Base-by-base conservation (phyloP, 2,797 vertebrate species). In the Clarias platycephalus region DNA sequence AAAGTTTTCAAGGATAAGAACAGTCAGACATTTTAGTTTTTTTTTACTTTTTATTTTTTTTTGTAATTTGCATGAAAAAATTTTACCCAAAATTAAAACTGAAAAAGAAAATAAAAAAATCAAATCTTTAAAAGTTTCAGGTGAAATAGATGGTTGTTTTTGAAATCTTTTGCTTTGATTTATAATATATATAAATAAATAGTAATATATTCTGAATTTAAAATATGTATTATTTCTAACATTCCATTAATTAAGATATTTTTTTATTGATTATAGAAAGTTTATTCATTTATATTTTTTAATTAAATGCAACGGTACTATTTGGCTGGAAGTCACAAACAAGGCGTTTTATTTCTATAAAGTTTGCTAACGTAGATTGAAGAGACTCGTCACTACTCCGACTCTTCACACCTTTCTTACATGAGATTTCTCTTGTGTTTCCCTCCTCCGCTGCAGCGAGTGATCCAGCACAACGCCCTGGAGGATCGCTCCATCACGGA, bases 401-500 rank as follows among this genome's bases (percentile, higher is more conserved):
- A 24, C 7, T 24, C 60, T 2, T n/a, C 60, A 0, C 60, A 62
- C 24, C 60, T n/a, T 64, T 16, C 26, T 60, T 31, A 49, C 10
- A 2, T 12, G 44, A 49, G 26, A 7, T 64, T 64, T 26, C 44
- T 49, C 9, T 28, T 15, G 13, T 7, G 2, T 53, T 26, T 7
- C 37, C 20, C 57, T 58, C 12, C 70, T 8, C 26, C 6, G 40
- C 89, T 78, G 66, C 91, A 99, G 98, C 94, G 97, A 81, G 98
- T 99, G 87, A 99, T 99, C 92, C 98, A 99, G 89, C 98, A 99
- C 94, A 99, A 99, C 20, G 96, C 98, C 77, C 92, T 99, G 40
- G 98, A 99, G 92, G 98, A 99, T 85, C 95, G 98, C 26, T 99
- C 97, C 81, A 99, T 99, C 91, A 97, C 97, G 5, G 98, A 99